Base-by-base conservation (phyloP, 2,888 invertebrate species). In the Pammene fasciana region DNA sequence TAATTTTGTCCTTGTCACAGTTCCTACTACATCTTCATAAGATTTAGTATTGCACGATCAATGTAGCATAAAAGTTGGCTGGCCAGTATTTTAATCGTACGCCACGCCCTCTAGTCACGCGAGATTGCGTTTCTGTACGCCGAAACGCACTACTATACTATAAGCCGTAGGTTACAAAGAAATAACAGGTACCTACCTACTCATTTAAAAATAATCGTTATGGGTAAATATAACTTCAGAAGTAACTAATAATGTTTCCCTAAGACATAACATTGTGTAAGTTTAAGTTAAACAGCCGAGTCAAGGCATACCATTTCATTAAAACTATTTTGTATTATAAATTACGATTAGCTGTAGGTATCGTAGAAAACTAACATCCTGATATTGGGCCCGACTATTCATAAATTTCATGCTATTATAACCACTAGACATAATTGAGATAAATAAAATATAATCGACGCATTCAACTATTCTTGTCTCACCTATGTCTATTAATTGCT, bases 31-130 rank as follows among this genome's bases (percentile, higher is more conserved):
- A 18, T 6, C 1, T 0, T 0, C 1, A 52, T 13, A 62, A 50
- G 41, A 26, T 52, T n/a, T 52, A 26, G 18, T 41, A 11, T 52
- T 16, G 18, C 41, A 36, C 41, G 38, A 14, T n/a, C 11, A 9
- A n/a, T 50, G 50, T 41, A 13, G 6, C 5, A 41, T 8, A 18
- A 18, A 62, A 50, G 18, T 41, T 62, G 62, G 62, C 18, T n/a
- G 41, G 50, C 50, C 41, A 85, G 86, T 88, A 87, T 91, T 91
- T 87, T 91, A 91, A 90, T 86, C 85, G 85, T 78, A 83, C 74
- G 82, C 88, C 86, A 84, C 92, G 88, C 92, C 90, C 85, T 77
- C 78, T 71, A 71, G 89, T 86, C 93, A 93, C 93, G 93, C 92
- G 80, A 93, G 85, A 88, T 92, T 87, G 92, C 92, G 92, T 92